Base-by-base conservation (phyloP, 2,797 vertebrate genomes). In the Artibeus lituratus region DNA sequence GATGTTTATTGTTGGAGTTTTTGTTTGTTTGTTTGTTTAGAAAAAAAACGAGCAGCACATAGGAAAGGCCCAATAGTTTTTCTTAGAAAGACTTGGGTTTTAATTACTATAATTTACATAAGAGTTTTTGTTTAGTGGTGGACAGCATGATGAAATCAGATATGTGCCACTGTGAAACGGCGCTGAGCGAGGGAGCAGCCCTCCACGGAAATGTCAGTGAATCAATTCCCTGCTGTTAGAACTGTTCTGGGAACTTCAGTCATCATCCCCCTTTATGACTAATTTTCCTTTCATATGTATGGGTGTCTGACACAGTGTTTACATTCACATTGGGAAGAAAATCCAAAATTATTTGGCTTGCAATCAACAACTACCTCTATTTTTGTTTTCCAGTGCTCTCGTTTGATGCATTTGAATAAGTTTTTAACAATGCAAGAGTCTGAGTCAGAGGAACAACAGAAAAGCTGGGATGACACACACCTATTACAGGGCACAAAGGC, bases 301-400 rank as follows among this genome's bases (percentile, higher is more conserved):
- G 95, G 85, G 65, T 95, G 87, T 97, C 97, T 98, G 97, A 95
- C 87, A 95, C 96, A 97, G 97, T 98, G 98, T 98, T 98, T 98
- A 96, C 97, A 97, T 84, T 95, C 85, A 81, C 92, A 7, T 47
- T 57, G 9, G 90, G 93, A 96, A 82, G 88, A 97, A 96, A 97
- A 97, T 95, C 97, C 95, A 97, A 96, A 90, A 90, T 97, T 87
- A 85, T 93, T 97, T 98, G 98, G 90, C 95, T 94, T 88, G 44
- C 94, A 72, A 1, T 94, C 97, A 96, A 91, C 87, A 98, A 92
- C 97, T 93, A 92, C 90, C 96, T 97, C 95, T 96, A 39, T 95
- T 96, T 97, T 81, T 97, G 96, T 97, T 37, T 95, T 93, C 95
- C 97, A 96, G 90, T 94, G 93, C 95, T 92, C 76, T 90, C 94